phyloP scores from a whole-genome alignment of 2,888 invertebrate species.

The Drosophila anomelani region DNA sequence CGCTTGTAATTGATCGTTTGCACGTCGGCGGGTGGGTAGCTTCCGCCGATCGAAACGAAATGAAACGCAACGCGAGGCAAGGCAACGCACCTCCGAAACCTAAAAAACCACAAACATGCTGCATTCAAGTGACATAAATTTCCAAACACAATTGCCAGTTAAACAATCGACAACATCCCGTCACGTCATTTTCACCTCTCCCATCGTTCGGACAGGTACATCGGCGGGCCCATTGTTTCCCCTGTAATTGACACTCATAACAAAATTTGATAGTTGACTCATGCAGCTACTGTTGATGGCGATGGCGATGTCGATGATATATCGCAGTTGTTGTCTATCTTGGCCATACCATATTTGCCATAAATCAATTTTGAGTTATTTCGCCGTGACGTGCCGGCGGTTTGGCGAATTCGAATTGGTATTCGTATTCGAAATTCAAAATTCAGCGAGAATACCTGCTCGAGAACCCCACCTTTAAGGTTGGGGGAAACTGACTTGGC shows the following conservation, averaged over 20 bases:
- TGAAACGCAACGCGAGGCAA: slow-evolving; percentile 1
- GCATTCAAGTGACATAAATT: slow-evolving; percentile 69
- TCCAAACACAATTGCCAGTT: slow-evolving; percentile 80
- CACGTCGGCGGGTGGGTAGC: slow-evolving; percentile 64
- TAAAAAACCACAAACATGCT: slow-evolving; percentile 29
- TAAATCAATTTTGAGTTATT: slow-evolving; percentile 80
- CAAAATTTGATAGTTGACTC: slow-evolving; percentile 78
- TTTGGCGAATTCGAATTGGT: slow-evolving; percentile 38
- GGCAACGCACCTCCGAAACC: slow-evolving; percentile 24
- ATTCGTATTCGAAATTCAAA: slow-evolving; percentile 62
- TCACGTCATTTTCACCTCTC: slow-evolving; percentile 72
- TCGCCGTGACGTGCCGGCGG: slow-evolving; percentile 66
- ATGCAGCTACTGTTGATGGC: slow-evolving; percentile 50
- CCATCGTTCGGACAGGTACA: slow-evolving; percentile 54
- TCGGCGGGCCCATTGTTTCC: slow-evolving; percentile 68
- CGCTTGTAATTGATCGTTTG: slow-evolving; percentile 71
- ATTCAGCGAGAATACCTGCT: slow-evolving; percentile 53
- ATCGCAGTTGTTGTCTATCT: slow-evolving; percentile 60
- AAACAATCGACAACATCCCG: slow-evolving; percentile 82
- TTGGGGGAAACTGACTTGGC: slow-evolving; percentile 31
- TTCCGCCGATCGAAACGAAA: slow-evolving; percentile 51
- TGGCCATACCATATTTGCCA: slow-evolving; percentile 65
- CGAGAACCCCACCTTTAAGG: slow-evolving; percentile 52
- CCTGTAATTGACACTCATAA: slow-evolving; percentile 80
- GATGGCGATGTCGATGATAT: slow-evolving; percentile 25